phyloP scores from a whole-genome alignment of 2,113 vertebrate genomes.

The Mormoops blainvillei region DNA sequence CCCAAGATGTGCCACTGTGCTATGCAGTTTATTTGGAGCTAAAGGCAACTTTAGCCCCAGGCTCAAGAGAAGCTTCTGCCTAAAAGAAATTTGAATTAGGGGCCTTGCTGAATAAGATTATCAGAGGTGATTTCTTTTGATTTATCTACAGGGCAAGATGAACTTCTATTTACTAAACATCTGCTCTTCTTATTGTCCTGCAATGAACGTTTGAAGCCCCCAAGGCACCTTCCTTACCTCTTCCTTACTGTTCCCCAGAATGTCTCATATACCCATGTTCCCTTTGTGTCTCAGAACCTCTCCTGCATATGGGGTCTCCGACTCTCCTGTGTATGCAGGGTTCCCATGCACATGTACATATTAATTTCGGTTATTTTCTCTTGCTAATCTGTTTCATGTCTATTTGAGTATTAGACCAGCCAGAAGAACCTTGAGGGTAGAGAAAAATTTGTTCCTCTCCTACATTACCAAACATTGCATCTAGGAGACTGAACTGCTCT shows the following conservation, averaged over 20 bases:
- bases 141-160: neutral
- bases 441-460: neutral
- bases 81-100: neutral
- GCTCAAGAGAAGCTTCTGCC: neutral
- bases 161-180: neutral
- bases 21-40: neutral
- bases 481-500: neutral
- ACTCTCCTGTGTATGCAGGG: neutral
- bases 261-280: neutral
- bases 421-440: neutral
- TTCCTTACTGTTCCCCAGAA: no score
- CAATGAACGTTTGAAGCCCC: neutral
- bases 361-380: neutral
- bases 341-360: neutral
- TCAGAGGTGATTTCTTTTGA: neutral
- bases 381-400: neutral
- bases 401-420: neutral
- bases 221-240: no score
- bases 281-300: neutral
- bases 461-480: neutral
- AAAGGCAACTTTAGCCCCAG: neutral
- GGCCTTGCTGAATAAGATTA: neutral
- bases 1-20: neutral
- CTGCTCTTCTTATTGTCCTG: neutral
- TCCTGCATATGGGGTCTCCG: neutral